Percentiles rank a stretch among this genome's conserved stretches.
phyloP scores from a whole-genome alignment of 2,797 vertebrate species.

The Nannoperca obscura region DNA sequence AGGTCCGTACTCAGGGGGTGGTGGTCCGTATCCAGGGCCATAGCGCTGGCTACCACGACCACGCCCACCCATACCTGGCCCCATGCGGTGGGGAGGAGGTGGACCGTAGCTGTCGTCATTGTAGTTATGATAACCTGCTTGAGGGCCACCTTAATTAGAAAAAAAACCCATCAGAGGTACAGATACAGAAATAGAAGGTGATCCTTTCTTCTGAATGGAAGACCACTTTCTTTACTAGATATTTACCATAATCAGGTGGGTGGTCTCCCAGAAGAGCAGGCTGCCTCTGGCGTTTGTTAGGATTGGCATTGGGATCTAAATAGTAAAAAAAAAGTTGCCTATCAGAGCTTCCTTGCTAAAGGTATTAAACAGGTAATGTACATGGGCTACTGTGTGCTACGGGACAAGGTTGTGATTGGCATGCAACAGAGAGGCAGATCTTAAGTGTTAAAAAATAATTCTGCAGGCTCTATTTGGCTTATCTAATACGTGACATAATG shows the following conservation, averaged over 20 bases:
- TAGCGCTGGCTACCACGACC: slow-evolving; percentile 89
- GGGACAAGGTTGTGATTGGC: slow-evolving; percentile 66
- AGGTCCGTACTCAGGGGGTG: slow-evolving; percentile 90
- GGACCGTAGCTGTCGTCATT: slow-evolving; percentile 93
- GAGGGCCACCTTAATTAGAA: slow-evolving; percentile 87
- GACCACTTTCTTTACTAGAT: neutral
- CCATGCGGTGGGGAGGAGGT: slow-evolving; percentile 90
- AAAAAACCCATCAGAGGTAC: neutral
- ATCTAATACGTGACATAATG: slow-evolving; percentile 76
- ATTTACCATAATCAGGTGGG: slow-evolving; percentile 94
- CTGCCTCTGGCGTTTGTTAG: slow-evolving; percentile 95
- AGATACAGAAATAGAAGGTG: neutral
- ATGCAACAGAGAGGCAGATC: slow-evolving; percentile 75
- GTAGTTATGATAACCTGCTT: slow-evolving; percentile 91
- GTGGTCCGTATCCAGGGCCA: slow-evolving; percentile 90
- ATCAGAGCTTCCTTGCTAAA: slow-evolving; percentile 43
- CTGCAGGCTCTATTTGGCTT: slow-evolving; percentile 48
- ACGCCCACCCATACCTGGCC: slow-evolving; percentile 89
- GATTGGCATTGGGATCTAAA: slow-evolving; percentile 88
- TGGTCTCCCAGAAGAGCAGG: slow-evolving; percentile 95
- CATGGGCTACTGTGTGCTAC: slow-evolving; percentile 45
- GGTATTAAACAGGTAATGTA: slow-evolving; percentile 22
- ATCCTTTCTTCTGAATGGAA: neutral
- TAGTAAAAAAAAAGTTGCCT: slow-evolving; percentile 33
- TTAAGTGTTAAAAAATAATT: slow-evolving; percentile 35